A percentile compares a stretch with the other conserved stretches of the same genome.
Conservation (phyloP, 2,113 vertebrate species). For the Mobula birostris region DNA sequence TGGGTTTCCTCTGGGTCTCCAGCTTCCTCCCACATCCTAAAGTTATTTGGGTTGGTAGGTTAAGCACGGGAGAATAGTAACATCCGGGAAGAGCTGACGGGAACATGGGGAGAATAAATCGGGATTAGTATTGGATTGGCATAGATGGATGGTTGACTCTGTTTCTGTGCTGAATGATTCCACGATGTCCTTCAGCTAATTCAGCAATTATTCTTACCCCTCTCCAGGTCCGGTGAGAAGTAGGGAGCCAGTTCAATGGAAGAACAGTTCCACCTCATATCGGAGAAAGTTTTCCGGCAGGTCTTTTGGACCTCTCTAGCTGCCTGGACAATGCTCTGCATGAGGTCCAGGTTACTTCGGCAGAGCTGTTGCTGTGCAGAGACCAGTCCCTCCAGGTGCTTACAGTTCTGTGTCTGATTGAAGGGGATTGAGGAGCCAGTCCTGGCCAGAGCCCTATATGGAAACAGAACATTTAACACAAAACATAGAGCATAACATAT, state of each 20-base stretch:
- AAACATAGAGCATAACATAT: background rate
- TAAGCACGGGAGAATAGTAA: too few relatives aligned
- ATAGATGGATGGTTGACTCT: too few relatives aligned
- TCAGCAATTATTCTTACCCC: conserved; percentile 63
- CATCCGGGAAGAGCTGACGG: too few relatives aligned
- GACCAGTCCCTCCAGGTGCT: conserved; percentile 83
- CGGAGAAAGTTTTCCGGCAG: conserved; percentile 82
- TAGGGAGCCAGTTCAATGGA: conserved; percentile 80
- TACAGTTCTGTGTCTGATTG: conserved; percentile 95
- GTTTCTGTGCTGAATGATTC: too few relatives aligned
- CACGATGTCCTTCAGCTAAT: background rate
- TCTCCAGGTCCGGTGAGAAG: conserved; percentile 87
- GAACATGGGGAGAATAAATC: too few relatives aligned
- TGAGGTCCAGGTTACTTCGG: conserved; percentile 93
- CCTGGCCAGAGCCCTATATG: conserved; percentile 74
- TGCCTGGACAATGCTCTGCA: conserved; percentile 85
- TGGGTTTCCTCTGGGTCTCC: too few relatives aligned
- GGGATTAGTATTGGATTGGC: too few relatives aligned
- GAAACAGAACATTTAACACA: background rate
- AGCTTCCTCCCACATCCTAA: too few relatives aligned
- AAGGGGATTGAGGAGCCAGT: conserved; percentile 65
- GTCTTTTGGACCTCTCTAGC: conserved; percentile 86
- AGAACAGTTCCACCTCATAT: conserved; percentile 98
- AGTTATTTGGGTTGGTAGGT: too few relatives aligned
- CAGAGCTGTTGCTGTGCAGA: conserved; percentile 90